Percentiles rank a stretch among this genome's conserved stretches.
Conservation (phyloP, 1,140 invertebrate species). For the Ctenoplectra terminalis region DNA sequence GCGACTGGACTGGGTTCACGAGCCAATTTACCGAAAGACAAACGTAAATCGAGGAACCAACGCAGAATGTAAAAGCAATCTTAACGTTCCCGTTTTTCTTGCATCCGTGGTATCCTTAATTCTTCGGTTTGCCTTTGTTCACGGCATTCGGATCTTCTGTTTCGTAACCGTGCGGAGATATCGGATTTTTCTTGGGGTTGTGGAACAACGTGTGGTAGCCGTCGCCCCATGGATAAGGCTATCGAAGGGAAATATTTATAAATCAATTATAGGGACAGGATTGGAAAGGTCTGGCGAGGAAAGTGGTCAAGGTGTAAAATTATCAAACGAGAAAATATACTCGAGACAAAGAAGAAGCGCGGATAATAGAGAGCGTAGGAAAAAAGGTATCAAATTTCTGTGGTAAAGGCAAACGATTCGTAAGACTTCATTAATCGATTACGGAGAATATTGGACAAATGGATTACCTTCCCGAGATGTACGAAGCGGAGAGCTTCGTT, state of each 20-base stretch:
- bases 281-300: background rate
- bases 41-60: background rate
- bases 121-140: slow-evolving; percentile 26
- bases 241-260: slow-evolving; percentile 61
- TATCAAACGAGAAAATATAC: background rate
- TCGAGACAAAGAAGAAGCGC: background rate
- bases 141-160: slow-evolving; percentile 59
- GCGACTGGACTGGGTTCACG: background rate
- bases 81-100: background rate
- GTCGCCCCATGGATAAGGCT: slow-evolving; percentile 87
- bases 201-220: slow-evolving; percentile 85
- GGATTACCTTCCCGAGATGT: slow-evolving; percentile 37
- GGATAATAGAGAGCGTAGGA: background rate
- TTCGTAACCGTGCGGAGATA: slow-evolving; percentile 85
- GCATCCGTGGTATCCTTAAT: background rate
- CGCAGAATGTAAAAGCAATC: background rate
- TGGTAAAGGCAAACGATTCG: slow-evolving; percentile 9
- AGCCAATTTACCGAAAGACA: background rate
- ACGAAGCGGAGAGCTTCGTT: background rate
- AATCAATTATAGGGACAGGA: slow-evolving; percentile 2
- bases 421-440: slow-evolving; percentile 66
- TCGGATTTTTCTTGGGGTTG: slow-evolving; percentile 84
- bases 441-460: slow-evolving; percentile 15
- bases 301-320: background rate
- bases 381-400: slow-evolving; percentile 20